A percentile compares a stretch with the other conserved stretches of the same genome.
phyloP scores from a whole-genome alignment of 2,113 vertebrate species.

The Numida meleagris region DNA sequence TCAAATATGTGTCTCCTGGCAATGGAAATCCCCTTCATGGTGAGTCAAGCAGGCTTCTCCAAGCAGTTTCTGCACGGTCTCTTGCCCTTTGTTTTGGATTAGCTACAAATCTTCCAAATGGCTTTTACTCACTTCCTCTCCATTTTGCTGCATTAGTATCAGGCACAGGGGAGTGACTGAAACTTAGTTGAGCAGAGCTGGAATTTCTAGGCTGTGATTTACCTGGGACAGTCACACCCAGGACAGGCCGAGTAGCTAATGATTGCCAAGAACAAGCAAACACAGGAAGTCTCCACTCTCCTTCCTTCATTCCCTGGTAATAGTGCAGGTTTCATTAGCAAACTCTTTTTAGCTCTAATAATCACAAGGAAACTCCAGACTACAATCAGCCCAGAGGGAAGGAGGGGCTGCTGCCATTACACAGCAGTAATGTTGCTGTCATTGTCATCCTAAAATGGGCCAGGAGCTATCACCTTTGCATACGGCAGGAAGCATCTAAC shows the following conservation, averaged over 20 bases:
- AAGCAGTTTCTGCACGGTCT: neutral
- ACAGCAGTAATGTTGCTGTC: neutral
- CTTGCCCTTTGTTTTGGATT: neutral
- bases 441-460: neutral
- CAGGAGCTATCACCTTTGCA: neutral
- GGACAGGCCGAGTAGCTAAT: neutral
- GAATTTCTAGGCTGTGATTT: slow-evolving; percentile 2
- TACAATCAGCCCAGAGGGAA: neutral
- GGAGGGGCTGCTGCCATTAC: neutral
- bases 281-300: neutral
- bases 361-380: slow-evolving; percentile 30
- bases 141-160: neutral
- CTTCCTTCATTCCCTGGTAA: slow-evolving; percentile 13
- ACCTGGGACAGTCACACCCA: slow-evolving; percentile 12
- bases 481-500: neutral
- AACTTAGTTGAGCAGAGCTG: slow-evolving; percentile 17
- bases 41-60: neutral
- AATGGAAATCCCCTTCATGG: neutral
- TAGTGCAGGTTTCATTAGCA: neutral
- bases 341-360: slow-evolving; percentile 22
- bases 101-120: neutral
- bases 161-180: neutral
- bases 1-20: neutral
- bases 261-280: slow-evolving; percentile 31
- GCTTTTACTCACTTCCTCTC: neutral